These are phyloP conservation scores for Delphinapterus leucas DNA, from an alignment of 2,113 vertebrate genomes.

Conservation along the genomic window DNA sequence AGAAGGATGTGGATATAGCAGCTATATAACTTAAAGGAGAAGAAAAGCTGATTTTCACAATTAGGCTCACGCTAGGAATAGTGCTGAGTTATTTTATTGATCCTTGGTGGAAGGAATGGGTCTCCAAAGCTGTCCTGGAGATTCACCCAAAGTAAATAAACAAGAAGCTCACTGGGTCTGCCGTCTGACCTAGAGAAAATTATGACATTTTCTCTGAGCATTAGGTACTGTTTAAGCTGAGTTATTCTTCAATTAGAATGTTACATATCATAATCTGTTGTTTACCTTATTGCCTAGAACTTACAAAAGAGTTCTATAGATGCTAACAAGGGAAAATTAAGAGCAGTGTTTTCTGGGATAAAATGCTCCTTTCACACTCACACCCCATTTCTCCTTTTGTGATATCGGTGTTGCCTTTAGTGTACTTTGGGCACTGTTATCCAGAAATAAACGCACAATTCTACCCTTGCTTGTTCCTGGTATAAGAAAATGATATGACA, in stretches of 20 bases:
- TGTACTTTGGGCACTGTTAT: not conserved
- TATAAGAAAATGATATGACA: constrained; percentile 24
- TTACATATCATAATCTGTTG: not conserved
- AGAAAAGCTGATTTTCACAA: not conserved
- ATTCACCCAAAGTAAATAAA: constrained; percentile 47
- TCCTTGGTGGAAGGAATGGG: not conserved
- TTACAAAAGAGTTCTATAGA: constrained; percentile 21
- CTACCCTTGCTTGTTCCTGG: not conserved
- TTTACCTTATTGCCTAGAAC: constrained; percentile 21
- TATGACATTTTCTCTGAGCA: constrained; percentile 15
- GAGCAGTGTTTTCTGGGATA: not conserved
- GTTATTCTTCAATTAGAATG: not conserved
- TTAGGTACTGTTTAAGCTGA: not conserved
- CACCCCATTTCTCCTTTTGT: not conserved
- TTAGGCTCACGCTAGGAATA: not conserved
- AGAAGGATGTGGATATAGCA: not conserved
- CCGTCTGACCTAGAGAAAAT: constrained; percentile 46
- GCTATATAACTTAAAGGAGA: not conserved
- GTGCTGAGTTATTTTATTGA: not conserved
- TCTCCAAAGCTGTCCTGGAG: constrained; percentile 52
- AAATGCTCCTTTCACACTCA: not conserved
- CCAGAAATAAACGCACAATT: not conserved
- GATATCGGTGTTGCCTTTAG: not conserved
- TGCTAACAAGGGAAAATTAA: not conserved
- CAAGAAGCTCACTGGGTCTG: constrained; percentile 30